phyloP scores from a whole-genome alignment of 2,113 vertebrate species.

The Hoplias malabaricus region DNA sequence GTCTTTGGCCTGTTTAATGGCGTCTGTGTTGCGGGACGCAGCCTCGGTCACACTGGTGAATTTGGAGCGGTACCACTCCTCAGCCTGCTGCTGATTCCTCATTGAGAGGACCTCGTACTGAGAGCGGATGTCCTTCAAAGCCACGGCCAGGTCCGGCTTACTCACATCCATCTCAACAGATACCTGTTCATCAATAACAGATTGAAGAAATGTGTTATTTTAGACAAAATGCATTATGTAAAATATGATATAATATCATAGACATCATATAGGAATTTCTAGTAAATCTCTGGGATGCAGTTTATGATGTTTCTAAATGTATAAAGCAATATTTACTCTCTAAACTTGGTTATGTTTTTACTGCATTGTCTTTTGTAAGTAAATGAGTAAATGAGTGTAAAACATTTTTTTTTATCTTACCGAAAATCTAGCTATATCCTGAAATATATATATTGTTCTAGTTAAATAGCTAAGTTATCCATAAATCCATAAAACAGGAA shows the following conservation, averaged over 20 bases:
- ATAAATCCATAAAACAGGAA: no score
- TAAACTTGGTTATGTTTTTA: no score
- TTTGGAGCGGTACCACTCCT: conserved; percentile 82
- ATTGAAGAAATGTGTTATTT: not conserved
- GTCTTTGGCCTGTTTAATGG: conserved; percentile 77
- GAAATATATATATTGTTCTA: no score
- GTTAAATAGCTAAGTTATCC: no score
- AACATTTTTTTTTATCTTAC: no score
- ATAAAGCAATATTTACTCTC: no score
- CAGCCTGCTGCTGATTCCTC: conserved; percentile 75
- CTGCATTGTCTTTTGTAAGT: no score
- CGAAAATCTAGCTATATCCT: no score
- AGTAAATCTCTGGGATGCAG: no score
- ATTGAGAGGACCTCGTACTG: conserved; percentile 78
- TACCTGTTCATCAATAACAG: conserved; percentile 58
- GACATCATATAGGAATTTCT: no score
- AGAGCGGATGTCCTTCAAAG: conserved; percentile 78
- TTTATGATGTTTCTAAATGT: no score
- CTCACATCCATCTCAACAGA: conserved; percentile 78
- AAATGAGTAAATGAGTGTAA: no score
- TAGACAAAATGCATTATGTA: not conserved
- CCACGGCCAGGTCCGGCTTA: conserved; percentile 75
- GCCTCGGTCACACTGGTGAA: conserved; percentile 72
- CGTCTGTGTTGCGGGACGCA: conserved; percentile 73
- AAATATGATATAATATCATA: not conserved